Evolutionary conservation across 2,797 vertebrate species (phyloP).

Genomic region (Enteromius radiatus): DNA sequence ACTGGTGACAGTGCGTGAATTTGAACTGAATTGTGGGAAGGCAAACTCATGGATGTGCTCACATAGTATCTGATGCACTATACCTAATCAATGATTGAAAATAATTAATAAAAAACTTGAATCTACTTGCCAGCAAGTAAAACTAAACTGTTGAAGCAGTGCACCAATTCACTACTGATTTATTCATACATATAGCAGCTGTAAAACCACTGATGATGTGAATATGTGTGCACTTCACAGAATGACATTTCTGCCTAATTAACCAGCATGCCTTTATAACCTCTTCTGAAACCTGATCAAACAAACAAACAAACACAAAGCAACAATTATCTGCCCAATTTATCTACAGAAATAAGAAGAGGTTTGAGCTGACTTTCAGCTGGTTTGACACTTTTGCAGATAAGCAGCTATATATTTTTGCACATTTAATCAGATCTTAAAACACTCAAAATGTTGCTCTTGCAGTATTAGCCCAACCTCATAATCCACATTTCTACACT

Average conservation of each 20-base stretch:
- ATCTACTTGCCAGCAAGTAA: background rate
- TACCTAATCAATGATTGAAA: background rate
- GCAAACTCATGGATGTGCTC: background rate
- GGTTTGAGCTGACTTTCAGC: background rate
- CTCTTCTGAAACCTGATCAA: conserved; percentile 15
- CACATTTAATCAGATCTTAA: conserved; percentile 6
- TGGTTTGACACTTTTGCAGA: background rate
- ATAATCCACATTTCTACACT: background rate
- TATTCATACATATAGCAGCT: too few species aligned
- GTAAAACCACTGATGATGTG: background rate
- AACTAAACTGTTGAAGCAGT: background rate
- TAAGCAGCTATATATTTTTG: background rate
- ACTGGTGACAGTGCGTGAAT: background rate
- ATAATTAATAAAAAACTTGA: background rate
- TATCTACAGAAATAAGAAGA: conserved; percentile 11
- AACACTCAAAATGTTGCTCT: conserved; percentile 1
- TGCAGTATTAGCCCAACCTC: background rate
- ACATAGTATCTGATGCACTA: background rate
- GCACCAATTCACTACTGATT: background rate
- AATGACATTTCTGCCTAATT: conserved; percentile 18
- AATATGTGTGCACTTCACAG: background rate
- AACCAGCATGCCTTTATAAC: conserved; percentile 15
- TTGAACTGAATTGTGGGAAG: background rate
- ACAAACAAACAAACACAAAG: conserved; percentile 20
- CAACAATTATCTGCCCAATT: conserved; percentile 7